These are phyloP conservation scores for Coranthus polyacanthus DNA, from an alignment of 2,797 vertebrate genomes.

Conservation along the genomic window DNA sequence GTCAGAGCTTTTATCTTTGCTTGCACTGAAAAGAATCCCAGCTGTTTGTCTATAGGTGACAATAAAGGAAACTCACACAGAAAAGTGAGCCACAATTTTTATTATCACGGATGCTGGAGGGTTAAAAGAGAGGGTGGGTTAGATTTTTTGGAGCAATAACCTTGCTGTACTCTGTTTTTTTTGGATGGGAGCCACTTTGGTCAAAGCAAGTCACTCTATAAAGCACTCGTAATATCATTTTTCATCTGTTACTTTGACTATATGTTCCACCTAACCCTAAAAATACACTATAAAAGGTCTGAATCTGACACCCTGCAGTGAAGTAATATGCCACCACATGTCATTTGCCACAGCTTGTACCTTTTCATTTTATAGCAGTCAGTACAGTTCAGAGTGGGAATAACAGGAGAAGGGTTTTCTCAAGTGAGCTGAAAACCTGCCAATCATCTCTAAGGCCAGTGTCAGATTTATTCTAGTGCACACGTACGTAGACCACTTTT, in stretches of 20 bases:
- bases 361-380: slow-evolving; percentile 62
- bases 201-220: slow-evolving; percentile 15
- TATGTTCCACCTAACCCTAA: not conserved
- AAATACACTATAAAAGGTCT: slow-evolving; percentile 6
- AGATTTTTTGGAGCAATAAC: not conserved
- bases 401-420: slow-evolving; percentile 61
- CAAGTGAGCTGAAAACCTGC: slow-evolving; percentile 66
- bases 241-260: slow-evolving; percentile 16
- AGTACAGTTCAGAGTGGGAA: slow-evolving; percentile 49
- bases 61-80: slow-evolving; percentile 9
- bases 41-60: slow-evolving; percentile 14
- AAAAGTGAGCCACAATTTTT: not conserved
- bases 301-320: slow-evolving; percentile 31
- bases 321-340: slow-evolving; percentile 56
- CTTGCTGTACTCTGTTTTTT: not conserved
- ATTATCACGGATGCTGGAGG: not conserved
- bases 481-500: slow-evolving; percentile 30
- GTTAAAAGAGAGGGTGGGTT: not conserved
- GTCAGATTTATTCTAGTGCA: slow-evolving; percentile 16
- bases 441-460: slow-evolving; percentile 56
- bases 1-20: slow-evolving; percentile 60
- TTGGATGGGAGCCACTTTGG: slow-evolving; percentile 19
- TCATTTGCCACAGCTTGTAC: slow-evolving; percentile 63
- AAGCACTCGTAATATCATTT: slow-evolving; percentile 19
- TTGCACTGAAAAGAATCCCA: slow-evolving; percentile 24